Conservation (phyloP, 1,140 invertebrate species). For the Hyles euphorbiae region DNA sequence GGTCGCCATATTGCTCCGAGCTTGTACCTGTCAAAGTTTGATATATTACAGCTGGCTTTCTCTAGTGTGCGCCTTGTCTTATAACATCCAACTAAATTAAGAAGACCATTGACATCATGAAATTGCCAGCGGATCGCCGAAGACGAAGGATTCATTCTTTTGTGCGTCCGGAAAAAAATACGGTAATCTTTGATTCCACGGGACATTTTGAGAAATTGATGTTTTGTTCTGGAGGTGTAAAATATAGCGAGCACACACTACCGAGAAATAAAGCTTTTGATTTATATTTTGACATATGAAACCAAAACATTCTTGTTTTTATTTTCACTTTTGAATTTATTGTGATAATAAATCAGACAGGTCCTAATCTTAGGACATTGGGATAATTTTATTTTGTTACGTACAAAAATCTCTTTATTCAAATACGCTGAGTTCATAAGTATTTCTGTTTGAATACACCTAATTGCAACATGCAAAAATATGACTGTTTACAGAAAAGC, state of each 20-base stretch:
- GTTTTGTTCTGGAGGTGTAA: slow-evolving; percentile 64
- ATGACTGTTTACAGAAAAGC: too few relatives aligned
- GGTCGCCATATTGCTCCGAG: slow-evolving; percentile 70
- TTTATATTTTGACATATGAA: slow-evolving; percentile 63
- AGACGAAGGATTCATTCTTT: slow-evolving; percentile 5
- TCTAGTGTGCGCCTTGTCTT: slow-evolving; percentile 68
- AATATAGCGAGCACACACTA: slow-evolving; percentile 47
- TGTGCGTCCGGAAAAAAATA: slow-evolving; percentile 16
- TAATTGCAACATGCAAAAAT: too few relatives aligned
- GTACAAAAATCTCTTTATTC: too few relatives aligned
- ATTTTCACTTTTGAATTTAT: slow-evolving; percentile 58
- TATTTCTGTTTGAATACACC: too few relatives aligned
- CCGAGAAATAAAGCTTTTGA: slow-evolving; percentile 46
- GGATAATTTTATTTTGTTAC: too few relatives aligned
- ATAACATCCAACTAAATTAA: slow-evolving; percentile 50
- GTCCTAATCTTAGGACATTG: slow-evolving; percentile 9
- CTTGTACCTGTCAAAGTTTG: slow-evolving; percentile 74
- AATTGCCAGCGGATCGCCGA: slow-evolving; percentile 27
- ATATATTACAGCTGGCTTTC: slow-evolving; percentile 61
- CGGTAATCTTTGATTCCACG: slow-evolving; percentile 42
- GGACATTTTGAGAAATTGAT: slow-evolving; percentile 54
- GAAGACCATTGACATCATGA: slow-evolving; percentile 31
- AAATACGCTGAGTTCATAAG: too few relatives aligned
- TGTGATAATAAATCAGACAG: slow-evolving; percentile 44
- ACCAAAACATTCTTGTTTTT: slow-evolving; percentile 58